Conservation (phyloP, 2,888 invertebrate genomes). For the Acronicta alni region DNA sequence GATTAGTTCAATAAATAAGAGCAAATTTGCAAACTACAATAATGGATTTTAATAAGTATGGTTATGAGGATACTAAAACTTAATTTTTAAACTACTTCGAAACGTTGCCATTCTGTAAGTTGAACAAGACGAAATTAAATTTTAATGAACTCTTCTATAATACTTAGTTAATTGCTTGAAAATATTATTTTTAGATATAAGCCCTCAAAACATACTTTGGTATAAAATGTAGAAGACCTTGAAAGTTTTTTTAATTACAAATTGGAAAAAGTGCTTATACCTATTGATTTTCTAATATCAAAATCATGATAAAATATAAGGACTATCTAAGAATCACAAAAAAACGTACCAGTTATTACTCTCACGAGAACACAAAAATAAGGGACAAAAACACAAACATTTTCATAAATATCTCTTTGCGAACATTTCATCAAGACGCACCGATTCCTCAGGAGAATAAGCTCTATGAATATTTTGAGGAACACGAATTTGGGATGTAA, state of each 20-base stretch:
- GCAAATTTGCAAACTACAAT: too few relatives aligned
- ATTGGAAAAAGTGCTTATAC: too few relatives aligned
- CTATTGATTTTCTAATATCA: too few relatives aligned
- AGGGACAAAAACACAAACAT: constrained; percentile 65
- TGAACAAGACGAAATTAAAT: constrained; percentile 1
- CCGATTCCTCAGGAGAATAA: constrained; percentile 73
- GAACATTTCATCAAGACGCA: constrained; percentile 73
- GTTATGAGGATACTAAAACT: too few relatives aligned
- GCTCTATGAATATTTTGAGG: constrained; percentile 80
- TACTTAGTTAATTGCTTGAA: constrained; percentile 3
- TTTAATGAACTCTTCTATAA: constrained; percentile 3
- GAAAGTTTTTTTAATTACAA: not conserved
- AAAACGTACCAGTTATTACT: constrained; percentile 39
- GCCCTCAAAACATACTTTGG: not conserved
- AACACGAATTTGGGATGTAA: constrained; percentile 73
- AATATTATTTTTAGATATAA: not conserved
- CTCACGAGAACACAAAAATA: constrained; percentile 47
- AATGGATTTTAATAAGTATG: too few relatives aligned
- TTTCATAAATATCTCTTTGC: constrained; percentile 73
- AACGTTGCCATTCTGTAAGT: constrained; percentile 2
- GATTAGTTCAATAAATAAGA: too few relatives aligned
- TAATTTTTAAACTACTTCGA: not conserved
- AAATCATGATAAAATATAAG: constrained; percentile 10
- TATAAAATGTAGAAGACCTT: not conserved
- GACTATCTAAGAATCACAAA: constrained; percentile 45